phyloP scores from a whole-genome alignment of 1,140 invertebrate genomes.

The Polyergus mexicanus region DNA sequence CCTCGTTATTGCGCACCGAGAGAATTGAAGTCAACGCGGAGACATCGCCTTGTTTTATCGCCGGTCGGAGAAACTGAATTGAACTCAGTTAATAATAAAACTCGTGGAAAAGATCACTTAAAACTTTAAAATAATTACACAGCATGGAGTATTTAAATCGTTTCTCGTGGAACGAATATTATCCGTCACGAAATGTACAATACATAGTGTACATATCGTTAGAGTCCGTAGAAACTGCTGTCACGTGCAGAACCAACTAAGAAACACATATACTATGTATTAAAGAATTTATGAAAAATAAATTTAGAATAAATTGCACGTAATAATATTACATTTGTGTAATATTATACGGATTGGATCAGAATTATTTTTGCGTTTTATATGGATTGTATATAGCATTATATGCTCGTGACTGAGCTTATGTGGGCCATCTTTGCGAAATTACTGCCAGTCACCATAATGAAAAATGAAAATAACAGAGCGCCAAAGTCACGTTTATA shows the following conservation, averaged over 20 bases:
- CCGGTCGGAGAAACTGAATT: constrained; percentile 44
- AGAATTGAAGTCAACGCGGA: constrained; percentile 75
- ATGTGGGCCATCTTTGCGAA: constrained; percentile 14
- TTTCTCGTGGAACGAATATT: constrained; percentile 44
- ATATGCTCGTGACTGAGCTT: constrained; percentile 28
- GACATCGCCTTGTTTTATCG: constrained; percentile 77
- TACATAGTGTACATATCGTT: constrained; percentile 18
- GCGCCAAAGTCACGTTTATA: background rate
- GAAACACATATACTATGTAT: constrained; percentile 1
- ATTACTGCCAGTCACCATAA: constrained; percentile 26
- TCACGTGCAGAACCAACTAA: constrained; percentile 41
- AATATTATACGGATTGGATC: background rate
- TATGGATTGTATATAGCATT: background rate
- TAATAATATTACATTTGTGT: constrained; percentile 2
- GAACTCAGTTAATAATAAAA: constrained; percentile 57
- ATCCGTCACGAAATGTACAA: constrained; percentile 44
- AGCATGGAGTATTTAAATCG: constrained; percentile 53
- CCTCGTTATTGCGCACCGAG: constrained; percentile 57
- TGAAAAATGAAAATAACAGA: constrained; percentile 49
- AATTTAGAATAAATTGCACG: background rate
- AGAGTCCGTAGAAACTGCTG: constrained; percentile 33
- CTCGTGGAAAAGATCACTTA: constrained; percentile 40
- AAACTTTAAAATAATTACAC: constrained; percentile 70
- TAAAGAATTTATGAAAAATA: background rate
- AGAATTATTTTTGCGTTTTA: background rate